These are phyloP conservation scores for Mesocentrotus franciscanus DNA, from an alignment of 53 echinoderm and acorn worm species.

Conservation along the genomic window DNA sequence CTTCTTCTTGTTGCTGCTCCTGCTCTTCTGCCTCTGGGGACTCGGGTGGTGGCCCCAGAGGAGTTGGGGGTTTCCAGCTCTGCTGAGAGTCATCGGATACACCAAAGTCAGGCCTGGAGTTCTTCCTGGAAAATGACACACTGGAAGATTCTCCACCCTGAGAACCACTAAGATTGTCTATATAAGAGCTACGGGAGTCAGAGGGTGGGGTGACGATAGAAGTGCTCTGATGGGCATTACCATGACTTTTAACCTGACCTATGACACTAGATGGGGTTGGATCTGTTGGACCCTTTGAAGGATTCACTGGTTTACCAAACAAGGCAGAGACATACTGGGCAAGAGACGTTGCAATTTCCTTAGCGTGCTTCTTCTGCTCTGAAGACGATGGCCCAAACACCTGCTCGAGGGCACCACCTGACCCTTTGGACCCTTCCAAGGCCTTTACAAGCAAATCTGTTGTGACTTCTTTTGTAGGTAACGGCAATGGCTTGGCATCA, in stretches of 20 bases:
- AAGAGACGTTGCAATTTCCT: slow-evolving; percentile 75
- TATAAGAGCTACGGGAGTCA: slow-evolving; percentile 52
- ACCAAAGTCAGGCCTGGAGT: slow-evolving; percentile 60
- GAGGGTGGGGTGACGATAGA: slow-evolving; percentile 57
- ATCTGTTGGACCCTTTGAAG: neutral
- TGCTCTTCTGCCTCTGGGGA: slow-evolving; percentile 79
- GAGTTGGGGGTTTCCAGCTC: slow-evolving; percentile 92
- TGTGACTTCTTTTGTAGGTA: slow-evolving; percentile 59
- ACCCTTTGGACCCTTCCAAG: slow-evolving; percentile 53
- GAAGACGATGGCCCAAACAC: slow-evolving; percentile 55
- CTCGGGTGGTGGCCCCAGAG: slow-evolving; percentile 87
- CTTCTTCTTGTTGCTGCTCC: slow-evolving; percentile 71
- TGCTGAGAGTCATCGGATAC: slow-evolving; percentile 63
- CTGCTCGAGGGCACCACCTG: slow-evolving; percentile 56
- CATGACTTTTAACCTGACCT: neutral
- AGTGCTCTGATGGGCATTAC: neutral
- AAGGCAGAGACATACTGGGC: slow-evolving; percentile 80
- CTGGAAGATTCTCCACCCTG: slow-evolving; percentile 57
- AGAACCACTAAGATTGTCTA: slow-evolving; percentile 53
- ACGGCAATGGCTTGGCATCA: neutral
- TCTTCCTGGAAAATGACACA: slow-evolving; percentile 38
- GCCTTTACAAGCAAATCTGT: slow-evolving; percentile 68
- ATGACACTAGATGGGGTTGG: neutral
- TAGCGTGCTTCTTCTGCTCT: slow-evolving; percentile 70
- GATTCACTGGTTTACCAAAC: slow-evolving; percentile 74